Evolutionary conservation across 1,140 invertebrate genomes (phyloP), one percentile per base, ranked within the genome.

Genomic region (Calephelis virginiensis): DNA sequence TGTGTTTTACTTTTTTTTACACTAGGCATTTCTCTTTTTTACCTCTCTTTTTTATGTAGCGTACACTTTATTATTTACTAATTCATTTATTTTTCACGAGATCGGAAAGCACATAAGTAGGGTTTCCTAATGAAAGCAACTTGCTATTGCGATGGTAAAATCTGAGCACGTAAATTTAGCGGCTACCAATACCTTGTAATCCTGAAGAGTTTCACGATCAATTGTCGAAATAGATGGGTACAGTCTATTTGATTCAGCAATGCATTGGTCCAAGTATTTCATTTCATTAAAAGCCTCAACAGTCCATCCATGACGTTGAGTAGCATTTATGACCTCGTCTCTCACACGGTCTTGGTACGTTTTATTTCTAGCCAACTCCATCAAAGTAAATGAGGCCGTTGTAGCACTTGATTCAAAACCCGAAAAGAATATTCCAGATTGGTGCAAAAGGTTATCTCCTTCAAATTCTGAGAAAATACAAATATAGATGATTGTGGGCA

Each of bases 361-460:
- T 1, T 80, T 77, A 76, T 92, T 81, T n/a, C 75, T 13, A 0
- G 91, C 87, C 37, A 93, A 59, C 61, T 92, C 82, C 73, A 92
- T 93, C 0, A 92, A 49, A 0, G 89, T 81, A 71, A 91, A 92
- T 0, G 84, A 72, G 67, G 90, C 79, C 3, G 86, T 82, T n/a
- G 80, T 83, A 0, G 87, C 81, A 53, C 85, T 87, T 1, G 90
- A 90, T 69, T 92, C 91, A 66, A 89, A 92, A 6, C 86, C 84
- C 37, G 75, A 76, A 43, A 77, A 73, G 61, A 81, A 78, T 48
- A 65, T 66, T n/a, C 69, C 69, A 8, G 62, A 67, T 61, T 71
- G 72, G 13, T 40, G 66, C n/a, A 71, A 47, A 9, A 74, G 69
- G 43, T 74, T 74, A 7, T 74, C 65, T 7, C 72, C 69, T 61